phyloP scores from a whole-genome alignment of 2,888 invertebrate species.

The Apotomis turbidana region DNA sequence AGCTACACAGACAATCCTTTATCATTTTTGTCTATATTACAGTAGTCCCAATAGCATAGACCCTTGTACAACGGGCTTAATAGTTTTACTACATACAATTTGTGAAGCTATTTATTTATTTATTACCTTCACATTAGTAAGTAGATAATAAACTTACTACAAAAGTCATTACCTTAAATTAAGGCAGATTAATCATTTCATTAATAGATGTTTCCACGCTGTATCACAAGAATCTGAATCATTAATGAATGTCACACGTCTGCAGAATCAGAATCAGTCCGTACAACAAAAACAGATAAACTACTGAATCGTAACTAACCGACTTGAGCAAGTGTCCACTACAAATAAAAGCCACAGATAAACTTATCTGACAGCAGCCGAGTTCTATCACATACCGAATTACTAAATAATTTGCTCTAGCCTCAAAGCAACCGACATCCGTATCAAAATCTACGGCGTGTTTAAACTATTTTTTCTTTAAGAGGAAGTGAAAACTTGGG shows the following conservation, averaged over 20 bases:
- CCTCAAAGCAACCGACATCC: slow-evolving; percentile 44
- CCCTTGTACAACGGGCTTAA: too few species aligned
- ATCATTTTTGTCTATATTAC: too few species aligned
- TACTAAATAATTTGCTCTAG: slow-evolving; percentile 13
- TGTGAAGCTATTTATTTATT: too few species aligned
- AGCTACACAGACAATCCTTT: too few species aligned
- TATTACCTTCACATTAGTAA: too few species aligned
- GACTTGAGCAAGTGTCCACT: slow-evolving; percentile 16
- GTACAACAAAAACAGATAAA: not conserved
- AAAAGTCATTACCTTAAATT: too few species aligned
- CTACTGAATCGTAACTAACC: not conserved
- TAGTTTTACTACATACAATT: too few species aligned
- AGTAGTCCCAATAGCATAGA: too few species aligned
- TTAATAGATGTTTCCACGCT: not conserved
- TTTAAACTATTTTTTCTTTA: slow-evolving; percentile 46
- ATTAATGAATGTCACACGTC: not conserved
- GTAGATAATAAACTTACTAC: too few species aligned
- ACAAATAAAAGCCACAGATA: slow-evolving; percentile 19
- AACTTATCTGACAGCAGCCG: slow-evolving; percentile 24
- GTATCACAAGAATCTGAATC: not conserved
- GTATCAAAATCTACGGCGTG: slow-evolving; percentile 46
- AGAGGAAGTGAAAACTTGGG: slow-evolving; percentile 77
- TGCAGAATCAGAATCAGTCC: not conserved
- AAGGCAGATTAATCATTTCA: too few species aligned
- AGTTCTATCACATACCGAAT: slow-evolving; percentile 17